phyloP scores from a whole-genome alignment of 37 sponge, comb jelly and placozoan species.

The Hexactinellida sp. region DNA sequence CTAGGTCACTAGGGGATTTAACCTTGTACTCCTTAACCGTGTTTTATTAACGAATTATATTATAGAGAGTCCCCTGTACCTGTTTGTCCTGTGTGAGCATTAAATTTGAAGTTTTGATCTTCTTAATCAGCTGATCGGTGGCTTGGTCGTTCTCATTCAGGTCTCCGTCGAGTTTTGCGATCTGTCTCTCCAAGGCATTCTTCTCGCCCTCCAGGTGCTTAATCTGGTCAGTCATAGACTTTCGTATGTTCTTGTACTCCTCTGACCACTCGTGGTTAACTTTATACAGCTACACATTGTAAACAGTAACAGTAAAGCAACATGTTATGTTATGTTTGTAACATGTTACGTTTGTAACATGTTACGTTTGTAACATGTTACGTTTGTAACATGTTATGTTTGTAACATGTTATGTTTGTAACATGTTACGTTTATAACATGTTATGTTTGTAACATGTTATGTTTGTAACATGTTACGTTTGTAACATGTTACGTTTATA shows the following conservation, averaged over 20 bases:
- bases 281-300: not conserved
- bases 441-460: no score
- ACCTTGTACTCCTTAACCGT: no score
- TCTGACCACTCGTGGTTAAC: slow-evolving; percentile 13
- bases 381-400: no score
- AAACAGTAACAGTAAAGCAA: not conserved
- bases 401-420: no score
- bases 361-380: no score
- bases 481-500: no score
- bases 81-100: not conserved
- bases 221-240: slow-evolving; percentile 5
- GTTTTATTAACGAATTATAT: no score
- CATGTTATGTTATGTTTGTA: not conserved
- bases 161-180: not conserved
- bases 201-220: not conserved
- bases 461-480: no score
- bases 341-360: no score
- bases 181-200: not conserved
- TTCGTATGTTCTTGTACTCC: not conserved
- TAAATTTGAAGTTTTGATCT: not conserved
- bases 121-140: not conserved
- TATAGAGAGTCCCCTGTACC: no score
- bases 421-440: no score
- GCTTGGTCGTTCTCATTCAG: not conserved
- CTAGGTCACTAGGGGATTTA: no score